Evolutionary conservation across 2,888 invertebrate genomes (phyloP), one percentile per base, ranked within the genome.

Genomic region (Hipparchia sbordonii): DNA sequence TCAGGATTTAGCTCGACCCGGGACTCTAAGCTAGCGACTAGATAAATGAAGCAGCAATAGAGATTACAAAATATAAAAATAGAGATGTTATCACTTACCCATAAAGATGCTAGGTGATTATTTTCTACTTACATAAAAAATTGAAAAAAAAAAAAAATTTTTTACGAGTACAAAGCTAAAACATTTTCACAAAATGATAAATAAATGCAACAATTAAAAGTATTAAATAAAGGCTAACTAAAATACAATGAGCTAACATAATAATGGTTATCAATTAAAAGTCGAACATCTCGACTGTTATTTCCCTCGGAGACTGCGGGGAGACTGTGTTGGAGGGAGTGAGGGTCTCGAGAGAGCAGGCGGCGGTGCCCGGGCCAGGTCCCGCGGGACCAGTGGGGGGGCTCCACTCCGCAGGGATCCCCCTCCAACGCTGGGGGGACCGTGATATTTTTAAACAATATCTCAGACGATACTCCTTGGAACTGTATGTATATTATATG

Each of bases 381-480:
- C 93, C 86, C 91, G 56, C 33, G 92, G 88, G 92, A 90, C 81
- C 80, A 85, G 92, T 87, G 91, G 91, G 91, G 88, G 91, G 89
- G 88, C 89, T 90, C 87, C 87, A 81, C 86, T 90, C 92, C 91
- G 85, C 85, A 80, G 93, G 91, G 92, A 90, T 85, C 80, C 75
- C 78, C 78, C 84, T 80, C 82, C 84, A 82, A 82, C 79, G 78
- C 72, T 79, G 80, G 85, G 84, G 86, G 85, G 82, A 85, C 87
- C 83, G 88, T 90, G 86, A 90, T 92, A 89, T 92, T 93, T 92
- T 92, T 90, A 89, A 92, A 88, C 83, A 83, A 84, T 85, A 83
- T 83, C 81, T 81, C 79, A 80, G 76, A 77, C 76, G 74, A 76
- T 73, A 79, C 76, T 77, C 68, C 72, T 70, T 73, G 67, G 57